phyloP scores from a whole-genome alignment of 2,797 vertebrate species.

The Myripristis jacobus region DNA sequence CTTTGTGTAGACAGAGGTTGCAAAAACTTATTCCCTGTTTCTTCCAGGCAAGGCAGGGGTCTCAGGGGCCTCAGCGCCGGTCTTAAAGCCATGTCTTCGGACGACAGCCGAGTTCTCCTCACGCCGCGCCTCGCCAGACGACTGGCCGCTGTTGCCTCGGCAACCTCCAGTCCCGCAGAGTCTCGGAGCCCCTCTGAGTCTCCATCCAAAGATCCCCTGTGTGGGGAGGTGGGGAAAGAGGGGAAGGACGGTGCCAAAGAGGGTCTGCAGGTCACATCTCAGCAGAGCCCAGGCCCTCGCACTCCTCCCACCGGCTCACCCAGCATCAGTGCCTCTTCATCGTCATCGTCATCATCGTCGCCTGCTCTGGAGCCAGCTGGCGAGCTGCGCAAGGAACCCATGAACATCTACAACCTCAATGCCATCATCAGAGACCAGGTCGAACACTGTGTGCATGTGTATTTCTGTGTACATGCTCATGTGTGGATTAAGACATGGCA shows the following conservation, averaged over 20 bases:
- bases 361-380: conserved; percentile 87
- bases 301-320: conserved; percentile 75
- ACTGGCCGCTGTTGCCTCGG: conserved; percentile 71
- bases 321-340: conserved; percentile 85
- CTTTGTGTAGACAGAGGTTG: not conserved
- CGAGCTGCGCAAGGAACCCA: conserved; percentile 93
- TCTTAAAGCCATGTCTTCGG: conserved; percentile 85
- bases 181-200: conserved; percentile 86
- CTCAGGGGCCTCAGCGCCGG: conserved; percentile 71
- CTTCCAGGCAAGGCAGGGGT: conserved; percentile 88
- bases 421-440: conserved; percentile 96
- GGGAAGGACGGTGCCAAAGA: conserved; percentile 73
- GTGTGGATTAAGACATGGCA: not conserved
- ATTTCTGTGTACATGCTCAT: not conserved
- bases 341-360: conserved; percentile 87
- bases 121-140: conserved; percentile 83
- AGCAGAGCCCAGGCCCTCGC: conserved; percentile 83
- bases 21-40: not conserved
- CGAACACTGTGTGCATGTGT: conserved; percentile 4
- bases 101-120: conserved; percentile 83
- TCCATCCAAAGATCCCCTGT: conserved; percentile 84
- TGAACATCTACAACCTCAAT: conserved; percentile 98
- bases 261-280: conserved; percentile 77
- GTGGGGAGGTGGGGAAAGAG: conserved; percentile 73
- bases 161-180: conserved; percentile 72